Base-by-base conservation (phyloP, 1,140 invertebrate species). In the Drosophila pseudoobscura region DNA sequence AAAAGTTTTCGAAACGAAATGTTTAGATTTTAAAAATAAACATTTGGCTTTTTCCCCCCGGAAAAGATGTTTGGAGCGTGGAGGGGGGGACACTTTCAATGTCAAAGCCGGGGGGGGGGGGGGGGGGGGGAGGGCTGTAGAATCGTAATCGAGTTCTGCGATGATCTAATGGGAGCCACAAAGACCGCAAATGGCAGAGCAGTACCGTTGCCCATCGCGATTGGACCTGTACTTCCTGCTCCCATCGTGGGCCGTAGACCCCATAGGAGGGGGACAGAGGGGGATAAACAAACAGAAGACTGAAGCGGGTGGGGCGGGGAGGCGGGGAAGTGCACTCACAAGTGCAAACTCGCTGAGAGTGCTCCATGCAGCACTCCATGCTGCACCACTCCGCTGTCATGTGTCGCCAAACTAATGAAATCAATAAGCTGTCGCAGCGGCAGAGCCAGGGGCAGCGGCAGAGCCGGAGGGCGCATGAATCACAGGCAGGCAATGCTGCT, bases 401-500 rank as follows among this genome's bases (percentile, higher is more conserved):
- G 82, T 87, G 83, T 87, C 79, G 76, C 83, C 75, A 83, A 88
- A 87, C 83, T 83, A 87, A 87, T 87, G 83, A 87, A 87, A 87
- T 87, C 83, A 87, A 88, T 87, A 87, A 87, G 77, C 84, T 61
- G 71, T 77, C 70, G 69, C 66, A 76, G 50, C 41, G 24, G 24
- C 66, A 76, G 50, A 50, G 58, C 17, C 17, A 1, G 24, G 24
- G 24, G 24, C 24, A 24, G 22, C 2, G 24, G 24, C 24, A 26
- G 24, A 5, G 24, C 64, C 66, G 73, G 50, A 50, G 58, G 59
- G 41, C 22, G 24, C 63, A 75, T 85, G 78, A 85, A 85, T 80
- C 77, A 84, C 68, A 77, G 77, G 62, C 84, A 84, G 2, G 17
- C 17, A 17, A 17, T 17, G 17, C 17, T 39, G 5, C 35, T 39